phyloP scores from a whole-genome alignment of 2,113 vertebrate species.

The Poeciliopsis retropinna region DNA sequence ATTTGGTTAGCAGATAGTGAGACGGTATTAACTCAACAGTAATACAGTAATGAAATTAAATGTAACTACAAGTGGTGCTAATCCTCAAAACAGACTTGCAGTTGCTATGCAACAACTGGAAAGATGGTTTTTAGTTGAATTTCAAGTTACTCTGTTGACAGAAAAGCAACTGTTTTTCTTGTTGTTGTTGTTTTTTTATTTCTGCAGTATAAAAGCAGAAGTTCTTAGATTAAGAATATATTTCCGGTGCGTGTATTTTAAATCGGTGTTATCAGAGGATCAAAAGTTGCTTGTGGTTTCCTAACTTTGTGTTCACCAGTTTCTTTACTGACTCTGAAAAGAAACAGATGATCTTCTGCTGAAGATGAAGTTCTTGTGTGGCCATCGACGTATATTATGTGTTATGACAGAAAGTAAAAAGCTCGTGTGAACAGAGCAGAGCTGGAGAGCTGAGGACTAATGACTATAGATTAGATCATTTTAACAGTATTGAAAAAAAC shows the following conservation, averaged over 20 bases:
- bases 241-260: too few relatives aligned
- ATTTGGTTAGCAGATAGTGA: not conserved
- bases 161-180: not conserved
- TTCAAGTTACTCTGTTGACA: constrained; percentile 19
- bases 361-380: not conserved
- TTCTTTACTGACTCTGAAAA: not conserved
- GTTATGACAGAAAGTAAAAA: constrained; percentile 7
- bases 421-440: not conserved
- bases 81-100: constrained; percentile 23
- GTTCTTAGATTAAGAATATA: not conserved
- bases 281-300: constrained; percentile 17
- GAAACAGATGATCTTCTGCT: not conserved
- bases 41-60: constrained; percentile 22
- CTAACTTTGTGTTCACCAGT: constrained; percentile 10
- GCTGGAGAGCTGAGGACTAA: constrained; percentile 29
- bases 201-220: not conserved
- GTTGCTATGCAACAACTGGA: constrained; percentile 60
- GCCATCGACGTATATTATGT: not conserved
- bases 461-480: constrained; percentile 49
- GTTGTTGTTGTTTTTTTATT: not conserved
- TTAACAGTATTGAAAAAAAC: constrained; percentile 32
- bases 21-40: not conserved
- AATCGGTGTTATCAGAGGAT: constrained; percentile 9
- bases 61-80: constrained; percentile 25
- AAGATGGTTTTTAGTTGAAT: constrained; percentile 39